A percentile compares a stretch with the other conserved stretches of the same genome.
Evolutionary conservation across 64 coral and sea anemone genomes (phyloP).

Genomic region (Trachythela sp.): DNA sequence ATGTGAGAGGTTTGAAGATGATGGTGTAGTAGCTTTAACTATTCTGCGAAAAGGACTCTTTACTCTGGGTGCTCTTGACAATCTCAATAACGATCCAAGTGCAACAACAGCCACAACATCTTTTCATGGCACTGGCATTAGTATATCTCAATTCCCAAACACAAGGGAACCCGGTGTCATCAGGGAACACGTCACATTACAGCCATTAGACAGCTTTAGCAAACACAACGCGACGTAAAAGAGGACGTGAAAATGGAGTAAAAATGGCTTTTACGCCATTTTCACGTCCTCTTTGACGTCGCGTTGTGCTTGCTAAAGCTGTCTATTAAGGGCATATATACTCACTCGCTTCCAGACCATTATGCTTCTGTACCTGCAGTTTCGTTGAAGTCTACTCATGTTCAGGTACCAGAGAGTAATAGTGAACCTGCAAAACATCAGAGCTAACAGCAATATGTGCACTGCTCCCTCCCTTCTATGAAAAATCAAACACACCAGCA

Average conservation of each 20-base stretch:
- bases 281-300: too few species aligned
- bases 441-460: slow-evolving; percentile 45
- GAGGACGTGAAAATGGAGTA: too few species aligned
- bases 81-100: slow-evolving; percentile 54
- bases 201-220: too few species aligned
- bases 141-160: slow-evolving; percentile 58
- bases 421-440: not conserved
- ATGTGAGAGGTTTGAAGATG: slow-evolving; percentile 10
- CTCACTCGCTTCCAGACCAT: slow-evolving; percentile 21
- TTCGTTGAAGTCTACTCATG: slow-evolving; percentile 23
- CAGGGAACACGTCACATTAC: slow-evolving; percentile 12
- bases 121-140: slow-evolving; percentile 70
- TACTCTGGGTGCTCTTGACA: slow-evolving; percentile 44
- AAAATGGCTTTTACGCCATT: too few species aligned
- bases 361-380: slow-evolving; percentile 35
- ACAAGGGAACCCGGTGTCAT: slow-evolving; percentile 12
- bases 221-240: too few species aligned
- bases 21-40: slow-evolving; percentile 47
- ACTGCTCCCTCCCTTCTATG: slow-evolving; percentile 51
- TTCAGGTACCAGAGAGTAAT: slow-evolving; percentile 19
- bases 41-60: slow-evolving; percentile 59
- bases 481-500: slow-evolving; percentile 53
- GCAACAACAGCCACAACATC: slow-evolving; percentile 43
- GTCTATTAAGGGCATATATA: not conserved
- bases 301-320: too few species aligned